Conservation (phyloP, 2,888 invertebrate genomes). For the Limnephilus marmoratus region DNA sequence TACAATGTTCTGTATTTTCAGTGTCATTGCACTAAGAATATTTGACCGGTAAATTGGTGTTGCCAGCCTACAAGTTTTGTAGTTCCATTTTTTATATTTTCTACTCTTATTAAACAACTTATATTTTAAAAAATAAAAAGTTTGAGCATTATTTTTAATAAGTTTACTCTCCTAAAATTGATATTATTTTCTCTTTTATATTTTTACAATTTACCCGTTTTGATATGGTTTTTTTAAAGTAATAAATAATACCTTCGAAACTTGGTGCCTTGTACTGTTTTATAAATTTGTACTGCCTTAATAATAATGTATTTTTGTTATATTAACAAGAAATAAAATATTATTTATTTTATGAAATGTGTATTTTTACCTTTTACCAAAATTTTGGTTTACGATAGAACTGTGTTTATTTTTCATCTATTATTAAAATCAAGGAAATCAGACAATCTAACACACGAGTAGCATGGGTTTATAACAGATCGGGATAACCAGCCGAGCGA, state of each 20-base stretch:
- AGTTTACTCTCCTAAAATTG: not conserved
- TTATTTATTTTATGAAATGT: conserved; percentile 46
- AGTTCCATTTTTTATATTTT: too few relatives aligned
- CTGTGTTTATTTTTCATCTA: not conserved
- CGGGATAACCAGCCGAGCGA: too few relatives aligned
- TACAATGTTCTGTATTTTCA: too few relatives aligned
- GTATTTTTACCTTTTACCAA: not conserved
- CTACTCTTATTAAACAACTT: too few relatives aligned
- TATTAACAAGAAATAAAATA: conserved; percentile 60
- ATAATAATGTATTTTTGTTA: conserved; percentile 57
- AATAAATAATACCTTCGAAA: not conserved
- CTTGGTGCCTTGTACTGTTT: conserved; percentile 34
- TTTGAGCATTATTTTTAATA: not conserved
- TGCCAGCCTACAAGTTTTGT: too few relatives aligned
- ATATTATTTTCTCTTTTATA: not conserved
- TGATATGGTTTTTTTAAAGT: not conserved
- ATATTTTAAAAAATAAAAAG: not conserved
- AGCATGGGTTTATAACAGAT: too few relatives aligned
- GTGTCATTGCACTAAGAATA: too few relatives aligned
- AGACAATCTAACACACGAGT: too few relatives aligned
- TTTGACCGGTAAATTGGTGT: too few relatives aligned
- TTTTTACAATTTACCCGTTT: not conserved
- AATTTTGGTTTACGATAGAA: not conserved
- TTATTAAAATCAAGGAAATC: too few relatives aligned
- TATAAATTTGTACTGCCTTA: conserved; percentile 49